Percentiles rank a stretch among this genome's conserved stretches.
Evolutionary conservation across 2,888 invertebrate species (phyloP).

Genomic region (Cephus nigrinus): DNA sequence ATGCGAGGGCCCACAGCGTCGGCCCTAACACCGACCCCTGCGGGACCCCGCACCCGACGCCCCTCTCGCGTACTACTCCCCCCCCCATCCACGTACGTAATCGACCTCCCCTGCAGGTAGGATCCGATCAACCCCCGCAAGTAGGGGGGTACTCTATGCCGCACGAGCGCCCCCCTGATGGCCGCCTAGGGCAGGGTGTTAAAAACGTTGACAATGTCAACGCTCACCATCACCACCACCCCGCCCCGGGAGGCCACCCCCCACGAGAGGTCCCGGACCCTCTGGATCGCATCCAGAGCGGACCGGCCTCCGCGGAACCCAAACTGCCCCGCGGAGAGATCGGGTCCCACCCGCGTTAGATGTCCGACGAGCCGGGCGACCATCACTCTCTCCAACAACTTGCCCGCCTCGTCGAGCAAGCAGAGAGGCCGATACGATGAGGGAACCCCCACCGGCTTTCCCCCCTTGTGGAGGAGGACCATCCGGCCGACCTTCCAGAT

Average conservation of each 20-base stretch:
- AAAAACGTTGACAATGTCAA: no score
- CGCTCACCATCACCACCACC: background rate
- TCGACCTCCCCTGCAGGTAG: no score
- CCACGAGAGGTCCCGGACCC: background rate
- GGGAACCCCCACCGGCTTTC: background rate
- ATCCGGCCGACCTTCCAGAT: background rate
- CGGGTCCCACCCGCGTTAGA: background rate
- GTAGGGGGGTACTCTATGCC: no score
- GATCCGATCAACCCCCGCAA: no score
- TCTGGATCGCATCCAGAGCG: background rate
- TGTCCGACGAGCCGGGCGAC: background rate
- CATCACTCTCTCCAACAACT: background rate
- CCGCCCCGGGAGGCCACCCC: background rate
- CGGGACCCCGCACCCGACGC: no score
- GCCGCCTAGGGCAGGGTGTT: no score
- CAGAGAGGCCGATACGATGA: background rate
- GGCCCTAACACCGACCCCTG: no score
- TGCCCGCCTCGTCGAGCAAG: background rate
- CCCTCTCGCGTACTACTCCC: fast-evolving
- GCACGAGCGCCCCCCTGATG: no score
- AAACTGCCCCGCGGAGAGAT: background rate
- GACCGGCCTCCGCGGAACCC: slow-evolving; percentile 10
- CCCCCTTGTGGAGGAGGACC: background rate
- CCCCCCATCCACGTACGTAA: no score
- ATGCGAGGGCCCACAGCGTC: no score